Base-by-base conservation (phyloP, 2,113 vertebrate genomes). In the Zosterops pallidus region DNA sequence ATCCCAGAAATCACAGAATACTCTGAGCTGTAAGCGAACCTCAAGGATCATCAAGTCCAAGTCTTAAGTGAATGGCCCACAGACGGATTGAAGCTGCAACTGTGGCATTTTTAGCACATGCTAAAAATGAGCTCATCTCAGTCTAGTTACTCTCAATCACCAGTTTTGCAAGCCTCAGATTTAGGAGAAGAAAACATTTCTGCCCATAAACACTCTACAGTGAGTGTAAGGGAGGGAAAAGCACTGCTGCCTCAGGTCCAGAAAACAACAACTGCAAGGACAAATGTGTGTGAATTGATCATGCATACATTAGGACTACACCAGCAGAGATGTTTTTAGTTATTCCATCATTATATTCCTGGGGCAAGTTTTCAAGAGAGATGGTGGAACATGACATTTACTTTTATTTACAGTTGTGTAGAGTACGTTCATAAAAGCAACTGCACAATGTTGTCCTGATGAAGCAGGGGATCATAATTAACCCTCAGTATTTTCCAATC, bases 201-300 rank as follows among this genome's bases (percentile, higher is more conserved):
- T 76, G n/a, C 35, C 14, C 23, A 26, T 35, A 39, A 60, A 52
- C n/a, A 63, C 18, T 33, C 9, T 12, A 13, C 0, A 0, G 41
- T 26, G 64, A 83, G 31, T 2, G 5, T 2, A 26, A 62, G 31
- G n/a, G 57, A 86, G 18, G 31, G 39, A 88, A 53, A 37, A 69
- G 39, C 42, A 26, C 24, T 50, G 49, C 59, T 72, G 49, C 33
- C n/a, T 53, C 70, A 57, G 47, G 37, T 62, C 12, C 9, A 28
- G 13, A 75, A 37, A 83, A 35, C 14, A 85, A n/a, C 12, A 81
- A 26, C 35, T 75, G 47, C 39, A 67, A 67, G 80, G 39, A 86
- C n/a, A 79, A 67, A 62, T 4, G 3, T 20, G 19, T 15, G 7
- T 75, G 47, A 79, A 75, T 4, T 29, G 62, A 75, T 53, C 62